These are phyloP conservation scores for Torymus texanus DNA, from an alignment of 2,888 invertebrate species.

Conservation along the genomic window DNA sequence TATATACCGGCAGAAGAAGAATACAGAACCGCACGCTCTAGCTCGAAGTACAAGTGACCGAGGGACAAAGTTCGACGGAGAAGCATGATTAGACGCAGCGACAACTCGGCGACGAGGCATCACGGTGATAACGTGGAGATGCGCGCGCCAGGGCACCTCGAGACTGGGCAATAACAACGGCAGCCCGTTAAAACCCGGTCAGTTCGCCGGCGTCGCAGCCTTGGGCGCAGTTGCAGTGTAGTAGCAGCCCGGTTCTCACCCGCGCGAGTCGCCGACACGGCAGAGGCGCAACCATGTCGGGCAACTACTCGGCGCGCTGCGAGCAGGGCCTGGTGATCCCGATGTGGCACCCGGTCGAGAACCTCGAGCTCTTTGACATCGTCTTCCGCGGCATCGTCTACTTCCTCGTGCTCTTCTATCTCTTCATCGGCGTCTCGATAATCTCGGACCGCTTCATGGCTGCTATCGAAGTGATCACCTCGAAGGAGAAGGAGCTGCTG, in stretches of 20 bases:
- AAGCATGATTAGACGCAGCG: no score
- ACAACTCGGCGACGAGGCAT: no score
- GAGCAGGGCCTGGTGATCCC: slow-evolving; percentile 91
- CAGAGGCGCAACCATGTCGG: slow-evolving; percentile 62
- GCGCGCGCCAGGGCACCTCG: not conserved
- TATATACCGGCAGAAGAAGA: no score
- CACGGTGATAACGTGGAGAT: not conserved
- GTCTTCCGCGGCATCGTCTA: slow-evolving; percentile 92
- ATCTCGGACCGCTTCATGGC: slow-evolving; percentile 99
- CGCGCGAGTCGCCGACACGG: no score
- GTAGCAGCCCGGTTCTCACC: no score
- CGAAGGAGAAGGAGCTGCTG: slow-evolving; percentile 95
- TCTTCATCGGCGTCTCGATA: slow-evolving; percentile 99
- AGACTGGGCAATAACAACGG: not conserved
- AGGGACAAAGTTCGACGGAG: no score
- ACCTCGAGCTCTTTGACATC: slow-evolving; percentile 85
- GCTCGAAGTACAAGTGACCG: not conserved
- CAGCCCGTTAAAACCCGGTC: not conserved
- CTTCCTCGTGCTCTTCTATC: slow-evolving; percentile 91
- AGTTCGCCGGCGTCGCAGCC: no score
- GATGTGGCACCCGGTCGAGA: slow-evolving; percentile 89
- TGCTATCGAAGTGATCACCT: slow-evolving; percentile 99
- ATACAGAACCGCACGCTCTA: no score
- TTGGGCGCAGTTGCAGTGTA: no score
- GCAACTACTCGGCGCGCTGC: slow-evolving; percentile 78